Conservation (phyloP, 1,140 invertebrate species). For the Tetraneura akinire region DNA sequence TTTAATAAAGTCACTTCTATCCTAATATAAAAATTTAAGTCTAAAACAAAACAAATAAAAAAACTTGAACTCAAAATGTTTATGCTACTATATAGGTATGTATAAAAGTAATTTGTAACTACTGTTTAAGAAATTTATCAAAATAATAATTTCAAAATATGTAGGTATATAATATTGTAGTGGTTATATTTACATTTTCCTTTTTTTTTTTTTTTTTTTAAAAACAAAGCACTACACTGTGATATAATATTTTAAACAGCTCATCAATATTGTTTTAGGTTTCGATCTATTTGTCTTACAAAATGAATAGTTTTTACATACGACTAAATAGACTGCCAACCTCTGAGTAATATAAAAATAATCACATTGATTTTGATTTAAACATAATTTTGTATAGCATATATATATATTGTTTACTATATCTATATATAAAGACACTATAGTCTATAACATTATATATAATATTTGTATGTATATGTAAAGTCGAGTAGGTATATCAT, state of each 20-base stretch:
- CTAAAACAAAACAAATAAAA: too few relatives aligned
- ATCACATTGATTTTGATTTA: not conserved
- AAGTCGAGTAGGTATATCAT: not conserved
- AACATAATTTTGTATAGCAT: not conserved
- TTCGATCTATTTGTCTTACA: conserved; percentile 49
- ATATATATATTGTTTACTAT: too few relatives aligned
- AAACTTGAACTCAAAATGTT: too few relatives aligned
- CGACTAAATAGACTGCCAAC: conserved; percentile 45
- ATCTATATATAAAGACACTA: too few relatives aligned
- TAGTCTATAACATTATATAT: too few relatives aligned
- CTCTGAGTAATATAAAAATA: conserved; percentile 2
- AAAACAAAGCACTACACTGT: conserved; percentile 2
- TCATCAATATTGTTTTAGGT: conserved; percentile 21
- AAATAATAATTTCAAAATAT: not conserved
- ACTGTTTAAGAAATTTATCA: not conserved
- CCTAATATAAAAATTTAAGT: too few relatives aligned
- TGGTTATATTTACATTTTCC: conserved; percentile 21
- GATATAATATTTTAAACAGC: conserved; percentile 15
- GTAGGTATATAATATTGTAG: too few relatives aligned
- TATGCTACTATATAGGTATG: too few relatives aligned
- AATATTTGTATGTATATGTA: not conserved
- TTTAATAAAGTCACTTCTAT: too few relatives aligned
- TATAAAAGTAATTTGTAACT: not conserved
- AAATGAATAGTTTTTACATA: conserved; percentile 45
- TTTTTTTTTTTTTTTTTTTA: too few relatives aligned